These are phyloP conservation scores for Platycheirus albimanus DNA, from an alignment of 2,888 invertebrate species.

Conservation along the genomic window DNA sequence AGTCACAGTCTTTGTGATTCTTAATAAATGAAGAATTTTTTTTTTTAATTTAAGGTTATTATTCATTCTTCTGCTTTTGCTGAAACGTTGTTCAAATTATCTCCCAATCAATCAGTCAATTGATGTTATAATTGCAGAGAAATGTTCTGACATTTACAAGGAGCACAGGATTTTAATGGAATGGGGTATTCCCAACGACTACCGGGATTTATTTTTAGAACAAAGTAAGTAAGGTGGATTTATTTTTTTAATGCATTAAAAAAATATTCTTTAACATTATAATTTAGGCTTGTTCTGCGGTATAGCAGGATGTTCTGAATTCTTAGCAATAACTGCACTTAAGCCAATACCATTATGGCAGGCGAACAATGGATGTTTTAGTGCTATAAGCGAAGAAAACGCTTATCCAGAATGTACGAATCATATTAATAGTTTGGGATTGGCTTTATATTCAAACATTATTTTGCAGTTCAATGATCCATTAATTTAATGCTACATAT, in stretches of 20 bases:
- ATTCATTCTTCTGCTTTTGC: conserved; percentile 41
- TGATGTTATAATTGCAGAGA: conserved; percentile 38
- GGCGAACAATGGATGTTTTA: conserved; percentile 36
- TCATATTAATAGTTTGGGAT: conserved; percentile 56
- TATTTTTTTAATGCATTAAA: no score
- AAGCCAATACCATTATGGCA: conserved; percentile 50
- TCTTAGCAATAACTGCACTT: conserved; percentile 19
- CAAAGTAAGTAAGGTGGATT: no score
- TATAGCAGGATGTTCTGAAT: conserved; percentile 54
- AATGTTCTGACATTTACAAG: conserved; percentile 55
- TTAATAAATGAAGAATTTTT: no score
- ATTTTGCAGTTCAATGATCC: conserved; percentile 24
- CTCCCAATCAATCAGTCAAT: conserved; percentile 49
- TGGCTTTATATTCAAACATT: conserved; percentile 51
- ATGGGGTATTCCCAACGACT: conserved; percentile 76
- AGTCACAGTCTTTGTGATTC: no score
- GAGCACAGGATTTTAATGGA: conserved; percentile 48
- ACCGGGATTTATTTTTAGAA: conserved; percentile 80
- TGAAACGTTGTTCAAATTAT: conserved; percentile 44
- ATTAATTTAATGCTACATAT: no score
- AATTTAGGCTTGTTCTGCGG: conserved; percentile 59
- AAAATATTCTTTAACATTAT: no score
- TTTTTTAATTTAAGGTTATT: conserved; percentile 37
- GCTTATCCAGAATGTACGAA: conserved; percentile 28
- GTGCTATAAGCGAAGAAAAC: background rate